These are phyloP conservation scores for Cynodonichthys magdalenae DNA, from an alignment of 2,797 vertebrate species.

Conservation along the genomic window DNA sequence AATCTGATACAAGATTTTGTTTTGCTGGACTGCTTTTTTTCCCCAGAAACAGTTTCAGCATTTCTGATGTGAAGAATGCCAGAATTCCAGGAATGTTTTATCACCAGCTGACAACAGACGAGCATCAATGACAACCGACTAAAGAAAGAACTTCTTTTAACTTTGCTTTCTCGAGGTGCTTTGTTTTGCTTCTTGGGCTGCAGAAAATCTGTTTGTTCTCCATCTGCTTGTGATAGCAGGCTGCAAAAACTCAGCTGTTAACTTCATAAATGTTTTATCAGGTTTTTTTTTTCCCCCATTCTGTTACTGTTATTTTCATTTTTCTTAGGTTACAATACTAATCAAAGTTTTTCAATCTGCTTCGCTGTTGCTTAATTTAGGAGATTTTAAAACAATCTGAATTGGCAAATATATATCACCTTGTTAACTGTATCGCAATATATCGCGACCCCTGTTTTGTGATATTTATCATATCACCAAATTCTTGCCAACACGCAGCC, in stretches of 20 bases:
- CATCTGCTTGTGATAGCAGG: not conserved
- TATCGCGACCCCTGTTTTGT: too few species aligned
- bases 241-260: not conserved
- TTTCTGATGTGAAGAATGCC: not conserved
- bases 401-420: too few species aligned
- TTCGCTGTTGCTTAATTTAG: not conserved
- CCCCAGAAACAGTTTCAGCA: constrained; percentile 13
- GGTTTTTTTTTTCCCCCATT: not conserved
- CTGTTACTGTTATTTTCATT: not conserved
- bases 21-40: not conserved
- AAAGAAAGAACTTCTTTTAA: not conserved
- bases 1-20: constrained; percentile 4
- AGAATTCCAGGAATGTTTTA: not conserved
- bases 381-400: not conserved
- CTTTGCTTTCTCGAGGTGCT: not conserved
- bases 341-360: not conserved
- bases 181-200: not conserved
- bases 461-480: too few species aligned
- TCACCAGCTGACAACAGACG: constrained; percentile 2
- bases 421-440: too few species aligned
- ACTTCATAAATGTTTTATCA: not conserved
- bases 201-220: constrained; percentile 4
- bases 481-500: too few species aligned
- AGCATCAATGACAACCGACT: not conserved
- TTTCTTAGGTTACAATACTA: not conserved